Evolutionary conservation across 1,140 invertebrate species (phyloP).

Genomic region (Grapholita molesta): DNA sequence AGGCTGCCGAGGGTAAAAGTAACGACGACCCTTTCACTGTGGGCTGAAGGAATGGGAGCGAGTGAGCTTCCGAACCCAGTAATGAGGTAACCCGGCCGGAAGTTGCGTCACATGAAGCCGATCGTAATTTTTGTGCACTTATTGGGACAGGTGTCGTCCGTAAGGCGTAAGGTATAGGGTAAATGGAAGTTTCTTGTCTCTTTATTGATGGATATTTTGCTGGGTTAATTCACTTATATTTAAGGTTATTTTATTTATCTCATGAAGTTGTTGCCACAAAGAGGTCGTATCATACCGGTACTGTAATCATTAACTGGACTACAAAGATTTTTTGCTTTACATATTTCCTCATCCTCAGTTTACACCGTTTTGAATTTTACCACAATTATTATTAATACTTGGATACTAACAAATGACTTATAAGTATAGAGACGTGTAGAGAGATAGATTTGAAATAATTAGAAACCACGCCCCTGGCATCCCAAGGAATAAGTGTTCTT

Average conservation of each 20-base stretch:
- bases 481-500: not conserved
- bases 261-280: no score
- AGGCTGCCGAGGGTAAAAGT: constrained; percentile 64
- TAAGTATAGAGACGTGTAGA: no score
- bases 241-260: no score
- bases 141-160: constrained; percentile 40
- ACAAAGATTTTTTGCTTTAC: no score
- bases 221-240: not conserved
- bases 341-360: no score
- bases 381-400: no score
- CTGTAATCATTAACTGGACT: no score
- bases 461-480: no score
- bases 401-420: no score
- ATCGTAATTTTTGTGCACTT: constrained; percentile 58
- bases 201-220: not conserved
- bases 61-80: constrained; percentile 64
- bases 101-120: constrained; percentile 40
- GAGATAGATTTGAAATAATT: no score
- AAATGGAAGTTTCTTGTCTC: not conserved
- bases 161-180: not conserved
- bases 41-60: constrained; percentile 71
- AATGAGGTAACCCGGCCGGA: constrained; percentile 68
- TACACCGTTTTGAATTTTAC: no score
- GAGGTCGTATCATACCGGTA: no score
- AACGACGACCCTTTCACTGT: constrained; percentile 74